phyloP scores from a whole-genome alignment of 1,140 invertebrate species.

The Ceratitis capitata region DNA sequence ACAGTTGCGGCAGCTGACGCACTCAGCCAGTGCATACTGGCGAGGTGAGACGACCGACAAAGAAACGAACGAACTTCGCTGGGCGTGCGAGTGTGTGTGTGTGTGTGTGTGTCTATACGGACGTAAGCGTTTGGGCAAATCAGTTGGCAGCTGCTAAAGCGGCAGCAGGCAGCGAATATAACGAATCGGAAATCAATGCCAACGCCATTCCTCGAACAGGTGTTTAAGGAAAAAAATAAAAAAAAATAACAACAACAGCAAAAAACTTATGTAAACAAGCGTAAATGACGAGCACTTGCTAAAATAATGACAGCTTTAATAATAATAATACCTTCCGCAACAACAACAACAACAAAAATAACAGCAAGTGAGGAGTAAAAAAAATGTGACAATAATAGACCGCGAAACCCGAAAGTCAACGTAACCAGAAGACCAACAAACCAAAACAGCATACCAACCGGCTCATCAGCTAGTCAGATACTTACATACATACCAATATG shows the following conservation, averaged over 20 bases:
- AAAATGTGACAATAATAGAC: not conserved
- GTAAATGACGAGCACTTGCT: not conserved
- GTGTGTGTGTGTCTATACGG: not conserved
- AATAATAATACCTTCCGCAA: slow-evolving; percentile 14
- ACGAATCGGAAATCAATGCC: slow-evolving; percentile 9
- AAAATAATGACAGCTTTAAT: slow-evolving; percentile 20
- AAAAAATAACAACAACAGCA: not conserved
- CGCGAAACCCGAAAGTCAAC: not conserved
- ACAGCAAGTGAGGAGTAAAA: too few relatives aligned
- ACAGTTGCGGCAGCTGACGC: not conserved
- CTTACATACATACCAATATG: too few relatives aligned
- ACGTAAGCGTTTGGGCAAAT: not conserved
- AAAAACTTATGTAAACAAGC: not conserved
- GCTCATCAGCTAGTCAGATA: not conserved
- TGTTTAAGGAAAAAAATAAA: not conserved
- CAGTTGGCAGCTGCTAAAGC: not conserved
- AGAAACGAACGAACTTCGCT: not conserved
- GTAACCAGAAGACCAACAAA: not conserved
- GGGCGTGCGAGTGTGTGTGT: not conserved
- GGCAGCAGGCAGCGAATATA: not conserved
- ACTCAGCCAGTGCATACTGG: not conserved
- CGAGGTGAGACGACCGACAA: not conserved
- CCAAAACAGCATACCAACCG: not conserved
- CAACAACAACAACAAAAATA: not conserved
- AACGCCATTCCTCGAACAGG: not conserved